Percentiles rank a stretch among this genome's conserved stretches.
Conservation (phyloP, 2,888 invertebrate species). For the Tetragonisca angustula region DNA sequence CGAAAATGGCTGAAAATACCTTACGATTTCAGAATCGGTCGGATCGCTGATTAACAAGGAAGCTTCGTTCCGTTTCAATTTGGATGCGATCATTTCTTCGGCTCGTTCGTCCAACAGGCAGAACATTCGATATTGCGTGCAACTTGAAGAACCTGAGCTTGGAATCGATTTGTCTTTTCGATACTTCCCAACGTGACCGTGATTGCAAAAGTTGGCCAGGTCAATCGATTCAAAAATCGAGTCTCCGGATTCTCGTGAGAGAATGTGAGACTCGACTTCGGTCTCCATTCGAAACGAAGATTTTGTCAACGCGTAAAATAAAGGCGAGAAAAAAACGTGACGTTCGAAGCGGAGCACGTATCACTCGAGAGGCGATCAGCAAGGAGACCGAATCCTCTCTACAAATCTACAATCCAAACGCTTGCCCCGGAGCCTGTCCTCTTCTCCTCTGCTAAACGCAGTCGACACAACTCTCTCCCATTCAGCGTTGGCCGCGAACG, state of each 20-base stretch:
- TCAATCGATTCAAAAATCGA: too few relatives aligned
- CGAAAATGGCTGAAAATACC: too few relatives aligned
- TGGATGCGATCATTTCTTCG: too few relatives aligned
- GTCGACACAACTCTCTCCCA: conserved; percentile 27
- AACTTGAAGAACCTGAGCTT: too few relatives aligned
- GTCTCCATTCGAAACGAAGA: neutral
- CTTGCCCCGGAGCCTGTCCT: neutral
- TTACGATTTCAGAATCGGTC: too few relatives aligned
- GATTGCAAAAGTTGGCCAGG: too few relatives aligned
- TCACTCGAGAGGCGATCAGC: neutral
- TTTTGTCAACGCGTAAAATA: neutral
- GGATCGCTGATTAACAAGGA: too few relatives aligned
- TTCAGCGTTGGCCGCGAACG: conserved; percentile 11
- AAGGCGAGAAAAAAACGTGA: neutral
- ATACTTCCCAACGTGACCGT: neutral
- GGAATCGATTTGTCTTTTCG: too few relatives aligned
- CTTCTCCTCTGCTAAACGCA: conserved; percentile 12
- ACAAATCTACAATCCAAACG: neutral
- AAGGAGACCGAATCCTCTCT: conserved; percentile 2
- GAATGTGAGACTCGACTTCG: neutral
- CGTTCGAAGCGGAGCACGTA: neutral
- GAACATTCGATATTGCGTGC: too few relatives aligned
- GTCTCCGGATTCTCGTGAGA: too few relatives aligned
- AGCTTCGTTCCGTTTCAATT: too few relatives aligned
- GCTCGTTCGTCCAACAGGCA: too few relatives aligned